Evolutionary conservation across 2,797 vertebrate genomes (phyloP).

Genomic region (Dromococcyx pavoninus): DNA sequence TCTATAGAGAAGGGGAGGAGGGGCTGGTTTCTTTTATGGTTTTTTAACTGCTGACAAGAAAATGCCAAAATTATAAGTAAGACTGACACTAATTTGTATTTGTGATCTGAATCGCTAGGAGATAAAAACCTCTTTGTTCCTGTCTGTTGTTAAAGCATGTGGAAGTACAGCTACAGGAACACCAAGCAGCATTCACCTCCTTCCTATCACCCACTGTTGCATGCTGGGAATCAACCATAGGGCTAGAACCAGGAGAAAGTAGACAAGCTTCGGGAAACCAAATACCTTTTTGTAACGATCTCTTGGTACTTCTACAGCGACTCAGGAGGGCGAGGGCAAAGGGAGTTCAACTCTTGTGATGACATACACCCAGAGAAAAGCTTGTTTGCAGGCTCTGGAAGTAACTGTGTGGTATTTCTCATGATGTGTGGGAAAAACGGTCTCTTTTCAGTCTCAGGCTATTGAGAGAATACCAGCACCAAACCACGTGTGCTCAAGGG

Average conservation of each 20-base stretch:
- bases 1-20: not conserved
- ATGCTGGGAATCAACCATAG: not conserved
- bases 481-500: fast-evolving
- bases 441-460: not conserved
- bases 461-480: not conserved
- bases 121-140: not conserved
- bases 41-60: not conserved
- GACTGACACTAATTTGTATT: not conserved
- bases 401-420: not conserved
- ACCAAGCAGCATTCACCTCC: not conserved
- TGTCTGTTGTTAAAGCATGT: not conserved
- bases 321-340: not conserved
- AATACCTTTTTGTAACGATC: not conserved
- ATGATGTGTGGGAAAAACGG: fast-evolving
- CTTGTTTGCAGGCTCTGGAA: not conserved
- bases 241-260: not conserved
- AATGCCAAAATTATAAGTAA: not conserved
- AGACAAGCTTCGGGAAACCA: not conserved
- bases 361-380: not conserved
- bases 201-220: not conserved
- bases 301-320: not conserved
- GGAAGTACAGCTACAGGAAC: not conserved
- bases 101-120: not conserved
- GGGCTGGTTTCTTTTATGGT: fast-evolving
- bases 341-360: not conserved